Conservation (phyloP, 2,797 vertebrate species). For the Scyliorhinus canicula region DNA sequence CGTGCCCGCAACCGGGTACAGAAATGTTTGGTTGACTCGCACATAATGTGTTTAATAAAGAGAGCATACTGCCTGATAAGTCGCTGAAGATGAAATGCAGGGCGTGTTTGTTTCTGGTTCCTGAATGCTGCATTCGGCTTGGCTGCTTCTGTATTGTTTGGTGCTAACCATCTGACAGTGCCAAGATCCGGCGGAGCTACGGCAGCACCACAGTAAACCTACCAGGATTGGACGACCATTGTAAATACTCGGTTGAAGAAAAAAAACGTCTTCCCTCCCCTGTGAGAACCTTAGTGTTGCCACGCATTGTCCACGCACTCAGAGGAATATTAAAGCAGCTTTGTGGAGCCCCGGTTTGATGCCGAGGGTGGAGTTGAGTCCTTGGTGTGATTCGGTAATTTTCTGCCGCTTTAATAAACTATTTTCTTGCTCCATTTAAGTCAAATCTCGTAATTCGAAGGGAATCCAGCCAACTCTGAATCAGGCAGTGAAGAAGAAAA, state of each 20-base stretch:
- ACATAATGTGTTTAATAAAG: too few relatives aligned
- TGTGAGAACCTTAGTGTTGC: neutral
- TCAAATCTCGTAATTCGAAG: neutral
- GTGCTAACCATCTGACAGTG: neutral
- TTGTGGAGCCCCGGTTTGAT: neutral
- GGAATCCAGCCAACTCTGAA: neutral
- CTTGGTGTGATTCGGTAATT: neutral
- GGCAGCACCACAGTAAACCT: neutral
- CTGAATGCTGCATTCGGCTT: neutral
- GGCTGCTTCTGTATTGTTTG: neutral
- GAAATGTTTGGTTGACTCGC: too few relatives aligned
- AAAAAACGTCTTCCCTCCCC: neutral
- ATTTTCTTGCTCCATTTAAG: neutral
- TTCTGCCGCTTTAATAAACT: neutral
- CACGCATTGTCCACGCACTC: neutral
- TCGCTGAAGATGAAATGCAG: neutral
- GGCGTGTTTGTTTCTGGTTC: neutral
- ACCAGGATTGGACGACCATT: neutral
- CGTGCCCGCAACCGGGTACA: too few relatives aligned
- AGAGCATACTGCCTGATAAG: neutral
- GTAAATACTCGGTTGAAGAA: neutral
- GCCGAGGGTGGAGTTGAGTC: neutral
- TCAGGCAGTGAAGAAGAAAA: neutral
- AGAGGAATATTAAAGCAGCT: neutral
- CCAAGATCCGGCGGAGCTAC: neutral